Base-by-base conservation (phyloP, 2,797 vertebrate genomes). In the Rhyacichthys aspro region DNA sequence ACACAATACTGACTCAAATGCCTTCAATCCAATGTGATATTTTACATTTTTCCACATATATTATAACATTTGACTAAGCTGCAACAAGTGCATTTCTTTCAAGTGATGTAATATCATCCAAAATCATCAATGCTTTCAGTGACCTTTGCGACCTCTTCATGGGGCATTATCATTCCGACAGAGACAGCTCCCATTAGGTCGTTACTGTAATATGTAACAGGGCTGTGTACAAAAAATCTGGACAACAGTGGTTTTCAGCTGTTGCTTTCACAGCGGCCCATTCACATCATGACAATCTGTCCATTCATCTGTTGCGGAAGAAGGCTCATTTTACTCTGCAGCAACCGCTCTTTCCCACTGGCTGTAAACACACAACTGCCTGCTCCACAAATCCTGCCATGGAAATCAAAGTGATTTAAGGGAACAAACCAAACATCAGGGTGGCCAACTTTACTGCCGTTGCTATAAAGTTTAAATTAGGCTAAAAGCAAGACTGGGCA, bases 241-340 rank as follows among this genome's bases (percentile, higher is more conserved):
- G 19, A 43, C 14, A 46, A 49, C 5, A 16, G 42, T 46, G 56
- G 44, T 37, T 56, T 78, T 56, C 43, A 72, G 69, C 71, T 72
- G 59, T 55, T 54, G 39, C 55, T 39, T 69, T 41, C 66, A 60
- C 61, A 72, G 62, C 28, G 47, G 58, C 60, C 50, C 23, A 6
- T 53, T 59, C 53, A 65, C 63, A 82, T 73, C 48, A 49, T 64
- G 49, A 73, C 77, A 81, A 73, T 83, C 76, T 84, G 79, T 64
- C 60, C 39, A 15, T 70, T 77, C 73, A 74, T 78, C 75, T 79
- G 76, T 74, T 19, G 60, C 7, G 11, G 45, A 50, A 10, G 45
- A 64, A 50, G 14, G 38, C 42, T 67, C 55, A 50, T 23, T 59
- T 58, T 18, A 12, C 36, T 60, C 19, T 32, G 61, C 59, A 19